Base-by-base conservation (phyloP, 2,888 invertebrate genomes). In the Cremastinae sp. region DNA sequence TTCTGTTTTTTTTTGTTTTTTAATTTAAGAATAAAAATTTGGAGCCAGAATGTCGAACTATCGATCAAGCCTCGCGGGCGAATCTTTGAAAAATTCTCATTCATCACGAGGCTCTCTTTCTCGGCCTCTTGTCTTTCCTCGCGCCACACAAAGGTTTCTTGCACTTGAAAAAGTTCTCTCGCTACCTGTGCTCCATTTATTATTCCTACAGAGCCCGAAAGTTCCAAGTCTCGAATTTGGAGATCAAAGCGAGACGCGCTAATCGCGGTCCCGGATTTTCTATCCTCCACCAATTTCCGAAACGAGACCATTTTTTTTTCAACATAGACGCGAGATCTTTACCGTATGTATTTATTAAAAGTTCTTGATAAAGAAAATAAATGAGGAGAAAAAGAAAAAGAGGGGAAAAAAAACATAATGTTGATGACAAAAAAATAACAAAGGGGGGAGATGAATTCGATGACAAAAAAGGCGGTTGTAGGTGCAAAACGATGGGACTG, bases 21-120 rank as follows among this genome's bases (percentile, higher is more conserved):
- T 10, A 78, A 64, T 74, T 80, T 78, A 82, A 79, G 78, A 75
- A 81, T 81, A 82, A 72, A 78, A 83, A 84, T 82, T 81, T 78
- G 69, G 70, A 75, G 79, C 74, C 78, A 58, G 58, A 75, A 53
- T 78, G 81, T 82, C 75, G 77, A 78, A 80, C 83, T 76, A 86
- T 85, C 84, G 85, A 85, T 85, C 85, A 86, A 28, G 28, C 81
- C 58, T 69, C 51, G 58, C 43, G 28, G 28, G 28, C 28, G 73
- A 73, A 74, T 65, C 58, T 53, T 58, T 51, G 54, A 51, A 22
- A 54, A 72, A 59, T 74, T 71, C 64, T 74, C 36, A 28, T 49
- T 64, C 47, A 38, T n/a, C 34, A 22, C 36, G 20, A 22, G 28
- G 28, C 28, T 28, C 28, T 28, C 28, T 28, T 28, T 28, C 28